A percentile compares a stretch with the other conserved stretches of the same genome.
Conservation (phyloP, 2,113 vertebrate genomes). For the Cheirogaleus medius region DNA sequence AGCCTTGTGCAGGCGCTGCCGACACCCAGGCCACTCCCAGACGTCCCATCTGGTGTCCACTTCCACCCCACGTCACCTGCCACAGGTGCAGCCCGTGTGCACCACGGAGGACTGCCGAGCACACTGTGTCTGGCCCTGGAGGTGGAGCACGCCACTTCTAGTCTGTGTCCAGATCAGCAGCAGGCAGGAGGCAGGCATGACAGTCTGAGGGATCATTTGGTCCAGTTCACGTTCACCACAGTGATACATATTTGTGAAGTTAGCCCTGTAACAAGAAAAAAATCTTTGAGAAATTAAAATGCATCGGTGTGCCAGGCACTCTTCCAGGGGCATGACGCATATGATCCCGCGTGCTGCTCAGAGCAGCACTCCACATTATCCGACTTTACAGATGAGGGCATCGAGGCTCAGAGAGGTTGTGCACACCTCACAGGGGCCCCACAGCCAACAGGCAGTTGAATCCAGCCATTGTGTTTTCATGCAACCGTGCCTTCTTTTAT, state of each 20-base stretch:
- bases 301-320: rapidly evolving
- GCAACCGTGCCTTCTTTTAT: background rate
- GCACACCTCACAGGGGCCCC: background rate
- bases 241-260: background rate
- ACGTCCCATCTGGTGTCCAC: rapidly evolving
- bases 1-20: background rate
- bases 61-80: rapidly evolving
- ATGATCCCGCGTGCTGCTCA: rapidly evolving
- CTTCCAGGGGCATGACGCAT: rapidly evolving
- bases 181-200: rapidly evolving
- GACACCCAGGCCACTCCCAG: background rate
- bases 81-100: rapidly evolving
- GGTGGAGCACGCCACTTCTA: rapidly evolving
- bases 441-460: background rate
- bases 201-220: background rate
- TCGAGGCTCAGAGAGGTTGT: background rate
- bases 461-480: background rate
- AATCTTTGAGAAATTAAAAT: background rate
- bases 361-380: background rate
- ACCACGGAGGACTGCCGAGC: rapidly evolving
- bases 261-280: background rate
- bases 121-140: rapidly evolving
- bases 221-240: rapidly evolving
- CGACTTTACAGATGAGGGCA: rapidly evolving
- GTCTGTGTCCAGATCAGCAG: rapidly evolving